Evolutionary conservation across 2,113 vertebrate species (phyloP).

Genomic region (Oreochromis tanganicae): DNA sequence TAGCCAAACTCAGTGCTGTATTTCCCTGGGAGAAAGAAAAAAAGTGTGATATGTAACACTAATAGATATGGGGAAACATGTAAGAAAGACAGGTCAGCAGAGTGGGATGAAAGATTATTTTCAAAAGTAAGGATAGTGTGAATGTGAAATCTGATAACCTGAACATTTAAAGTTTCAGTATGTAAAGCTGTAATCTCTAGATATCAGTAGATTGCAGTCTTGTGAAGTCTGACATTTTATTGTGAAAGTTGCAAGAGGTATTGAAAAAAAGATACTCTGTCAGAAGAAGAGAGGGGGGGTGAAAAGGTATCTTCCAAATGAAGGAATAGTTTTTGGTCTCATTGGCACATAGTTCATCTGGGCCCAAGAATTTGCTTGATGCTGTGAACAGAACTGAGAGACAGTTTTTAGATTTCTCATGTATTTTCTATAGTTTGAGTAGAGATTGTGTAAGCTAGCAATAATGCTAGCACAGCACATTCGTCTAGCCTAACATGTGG

Average conservation of each 20-base stretch:
- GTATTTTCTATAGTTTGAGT: background rate
- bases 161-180: background rate
- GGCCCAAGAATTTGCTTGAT: background rate
- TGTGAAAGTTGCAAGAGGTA: background rate
- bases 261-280: background rate
- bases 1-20: background rate
- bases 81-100: background rate
- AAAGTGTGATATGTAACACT: background rate
- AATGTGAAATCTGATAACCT: background rate
- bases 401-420: background rate
- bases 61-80: background rate
- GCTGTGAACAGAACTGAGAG: background rate
- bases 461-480: background rate
- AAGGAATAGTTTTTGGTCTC: background rate
- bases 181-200: background rate
- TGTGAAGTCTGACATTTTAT: background rate
- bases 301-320: background rate
- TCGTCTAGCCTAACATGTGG: background rate
- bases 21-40: background rate
- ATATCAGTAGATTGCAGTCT: background rate
- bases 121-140: background rate
- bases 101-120: background rate
- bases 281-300: background rate
- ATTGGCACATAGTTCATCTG: background rate
- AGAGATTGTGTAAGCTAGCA: background rate